Conservation (phyloP, 2,888 invertebrate genomes). For the Drosophila sordidapex region DNA sequence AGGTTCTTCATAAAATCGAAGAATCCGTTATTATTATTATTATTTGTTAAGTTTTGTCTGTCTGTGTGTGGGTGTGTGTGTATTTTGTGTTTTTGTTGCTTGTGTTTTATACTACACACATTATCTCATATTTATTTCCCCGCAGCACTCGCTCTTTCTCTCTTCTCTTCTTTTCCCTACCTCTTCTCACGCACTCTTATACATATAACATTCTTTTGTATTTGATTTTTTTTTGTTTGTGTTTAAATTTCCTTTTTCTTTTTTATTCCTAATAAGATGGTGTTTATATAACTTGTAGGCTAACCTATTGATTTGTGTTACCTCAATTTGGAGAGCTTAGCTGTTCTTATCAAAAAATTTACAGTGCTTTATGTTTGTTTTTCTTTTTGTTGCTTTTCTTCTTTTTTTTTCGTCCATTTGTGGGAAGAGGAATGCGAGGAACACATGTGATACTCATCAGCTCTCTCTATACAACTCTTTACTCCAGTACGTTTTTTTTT, state of each 20-base stretch:
- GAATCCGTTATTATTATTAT: constrained; percentile 61
- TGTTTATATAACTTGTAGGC: constrained; percentile 48
- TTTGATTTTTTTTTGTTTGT: constrained; percentile 24
- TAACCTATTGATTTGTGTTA: constrained; percentile 68
- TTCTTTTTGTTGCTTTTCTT: no score
- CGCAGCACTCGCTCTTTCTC: constrained; percentile 43
- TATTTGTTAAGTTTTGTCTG: constrained; percentile 41
- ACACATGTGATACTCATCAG: constrained; percentile 39
- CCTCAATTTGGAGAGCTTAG: constrained; percentile 43
- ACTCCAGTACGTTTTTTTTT: not conserved
- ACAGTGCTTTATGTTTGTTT: constrained; percentile 44
- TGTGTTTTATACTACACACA: constrained; percentile 22
- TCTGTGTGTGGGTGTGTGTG: constrained; percentile 8
- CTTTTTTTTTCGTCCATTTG: constrained; percentile 10
- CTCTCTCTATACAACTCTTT: constrained; percentile 6
- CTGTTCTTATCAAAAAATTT: constrained; percentile 64
- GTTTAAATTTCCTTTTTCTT: constrained; percentile 10
- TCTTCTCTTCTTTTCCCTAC: not conserved
- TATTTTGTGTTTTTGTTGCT: constrained; percentile 34
- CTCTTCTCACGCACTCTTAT: constrained; percentile 54
- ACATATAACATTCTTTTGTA: constrained; percentile 64
- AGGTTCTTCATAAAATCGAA: constrained; percentile 84
- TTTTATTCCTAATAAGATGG: constrained; percentile 44
- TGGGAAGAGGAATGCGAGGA: constrained; percentile 61
- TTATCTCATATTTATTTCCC: constrained; percentile 46